These are phyloP conservation scores for Liparis tanakae DNA, from an alignment of 2,797 vertebrate genomes.

Conservation along the genomic window DNA sequence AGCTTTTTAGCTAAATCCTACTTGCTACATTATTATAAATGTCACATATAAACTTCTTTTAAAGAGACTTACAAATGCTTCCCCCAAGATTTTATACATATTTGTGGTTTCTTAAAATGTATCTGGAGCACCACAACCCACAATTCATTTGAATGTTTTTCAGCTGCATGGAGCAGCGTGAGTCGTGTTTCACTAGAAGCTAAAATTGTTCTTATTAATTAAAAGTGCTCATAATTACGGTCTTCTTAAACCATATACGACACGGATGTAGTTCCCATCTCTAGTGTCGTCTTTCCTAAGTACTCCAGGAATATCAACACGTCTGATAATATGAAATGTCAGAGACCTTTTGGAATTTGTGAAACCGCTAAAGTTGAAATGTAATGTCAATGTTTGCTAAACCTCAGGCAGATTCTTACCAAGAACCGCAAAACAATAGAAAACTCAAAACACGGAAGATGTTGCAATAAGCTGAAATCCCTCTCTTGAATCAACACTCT, in stretches of 20 bases:
- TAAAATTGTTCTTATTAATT: neutral
- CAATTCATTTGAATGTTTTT: slow-evolving; percentile 7
- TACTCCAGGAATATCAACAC: neutral
- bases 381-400: slow-evolving; percentile 2
- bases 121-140: neutral
- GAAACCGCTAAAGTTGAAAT: slow-evolving; percentile 1
- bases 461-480: slow-evolving; percentile 58
- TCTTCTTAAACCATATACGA: no score
- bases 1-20: neutral
- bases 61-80: neutral
- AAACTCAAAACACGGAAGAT: slow-evolving; percentile 32
- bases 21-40: neutral
- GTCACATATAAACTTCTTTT: neutral
- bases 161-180: neutral
- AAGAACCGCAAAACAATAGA: slow-evolving; percentile 21
- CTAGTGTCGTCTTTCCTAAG: neutral
- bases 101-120: neutral
- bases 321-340: neutral
- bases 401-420: neutral
- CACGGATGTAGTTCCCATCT: neutral
- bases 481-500: slow-evolving; percentile 37
- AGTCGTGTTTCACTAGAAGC: neutral
- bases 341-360: neutral
- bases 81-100: neutral
- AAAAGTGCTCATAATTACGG: neutral